Evolutionary conservation across 2,113 vertebrate genomes (phyloP), one percentile per base, ranked within the genome.

Genomic region (Dendropsophus ebraccatus): DNA sequence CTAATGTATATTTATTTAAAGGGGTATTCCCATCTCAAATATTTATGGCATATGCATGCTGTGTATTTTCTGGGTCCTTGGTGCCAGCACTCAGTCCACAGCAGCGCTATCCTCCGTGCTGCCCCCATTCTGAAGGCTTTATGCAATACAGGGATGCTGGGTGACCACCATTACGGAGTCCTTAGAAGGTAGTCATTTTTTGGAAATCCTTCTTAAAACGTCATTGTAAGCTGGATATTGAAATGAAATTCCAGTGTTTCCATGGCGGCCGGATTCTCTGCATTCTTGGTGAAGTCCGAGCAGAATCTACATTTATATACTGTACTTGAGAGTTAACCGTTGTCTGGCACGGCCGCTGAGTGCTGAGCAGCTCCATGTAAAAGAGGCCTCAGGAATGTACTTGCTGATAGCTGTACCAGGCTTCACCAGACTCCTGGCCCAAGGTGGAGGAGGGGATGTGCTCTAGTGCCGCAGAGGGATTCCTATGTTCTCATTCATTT

Each of bases 391-490:
- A 84, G 78, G 52, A 88, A 88, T 69, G 85, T n/a, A 23, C 78
- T 25, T 62, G 69, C 28, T 82, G 56, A 78, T 87, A 84, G 88
- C 58, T 35, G 28, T 88, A 88, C 65, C 73, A 91, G 58, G 72
- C 89, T 74, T 67, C 62, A 30, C 28, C 65, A 62, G 35, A 47
- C 30, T 69, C 28, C 65, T 21, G 62, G 35, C 89, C 8, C 21
- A 19, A 25, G 74, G 49, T 82, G 73, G 75, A 14, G 52, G 75
- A 79, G 81, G 75, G 72, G 54, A 12, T 23, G 11, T 16, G 23
- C 21, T 37, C 30, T 2, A 21, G 8, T 60, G 25, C 52, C 52
- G 1, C 52, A 52, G n/a, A n/a, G n/a, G n/a, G n/a, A n/a, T n/a
- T n/a, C n/a, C n/a, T n/a, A n/a, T n/a, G n/a, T n/a, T 41, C 41